phyloP scores from a whole-genome alignment of 2,888 invertebrate species.

The Limnephilus rhombicus region DNA sequence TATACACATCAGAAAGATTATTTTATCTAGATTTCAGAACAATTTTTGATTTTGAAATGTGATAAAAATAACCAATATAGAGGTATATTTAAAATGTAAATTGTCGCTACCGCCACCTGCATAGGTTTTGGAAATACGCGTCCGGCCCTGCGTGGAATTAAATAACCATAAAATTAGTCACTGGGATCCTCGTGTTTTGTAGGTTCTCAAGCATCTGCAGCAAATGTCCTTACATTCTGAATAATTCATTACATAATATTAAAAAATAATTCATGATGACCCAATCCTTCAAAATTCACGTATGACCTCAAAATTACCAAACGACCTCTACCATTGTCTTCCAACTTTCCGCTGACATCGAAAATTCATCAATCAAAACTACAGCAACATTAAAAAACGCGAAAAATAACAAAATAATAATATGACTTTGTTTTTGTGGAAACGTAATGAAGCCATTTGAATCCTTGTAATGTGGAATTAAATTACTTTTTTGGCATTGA shows the following conservation, averaged over 20 bases:
- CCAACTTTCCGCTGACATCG: neutral
- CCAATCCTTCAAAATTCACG: neutral
- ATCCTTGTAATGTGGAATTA: neutral
- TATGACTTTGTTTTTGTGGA: neutral
- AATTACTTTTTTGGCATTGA: constrained; percentile 27
- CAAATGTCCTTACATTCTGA: neutral
- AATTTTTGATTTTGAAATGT: too few relatives aligned
- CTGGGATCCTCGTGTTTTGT: neutral
- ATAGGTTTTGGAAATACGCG: too few relatives aligned
- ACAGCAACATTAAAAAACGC: neutral
- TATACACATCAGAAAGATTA: too few relatives aligned
- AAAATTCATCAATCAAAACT: neutral
- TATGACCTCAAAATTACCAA: neutral
- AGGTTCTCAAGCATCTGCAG: neutral
- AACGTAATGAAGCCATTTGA: neutral
- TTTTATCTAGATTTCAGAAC: too few relatives aligned
- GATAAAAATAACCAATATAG: too few relatives aligned
- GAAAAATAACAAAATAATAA: neutral
- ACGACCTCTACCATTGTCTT: neutral
- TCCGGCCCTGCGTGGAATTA: neutral
- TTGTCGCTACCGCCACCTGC: too few relatives aligned
- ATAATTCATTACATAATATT: neutral
- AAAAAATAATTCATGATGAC: neutral
- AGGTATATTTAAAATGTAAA: too few relatives aligned
- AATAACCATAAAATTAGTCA: neutral